Evolutionary conservation across 2,113 vertebrate genomes (phyloP).

Genomic region (Gymnocephalus cernua): DNA sequence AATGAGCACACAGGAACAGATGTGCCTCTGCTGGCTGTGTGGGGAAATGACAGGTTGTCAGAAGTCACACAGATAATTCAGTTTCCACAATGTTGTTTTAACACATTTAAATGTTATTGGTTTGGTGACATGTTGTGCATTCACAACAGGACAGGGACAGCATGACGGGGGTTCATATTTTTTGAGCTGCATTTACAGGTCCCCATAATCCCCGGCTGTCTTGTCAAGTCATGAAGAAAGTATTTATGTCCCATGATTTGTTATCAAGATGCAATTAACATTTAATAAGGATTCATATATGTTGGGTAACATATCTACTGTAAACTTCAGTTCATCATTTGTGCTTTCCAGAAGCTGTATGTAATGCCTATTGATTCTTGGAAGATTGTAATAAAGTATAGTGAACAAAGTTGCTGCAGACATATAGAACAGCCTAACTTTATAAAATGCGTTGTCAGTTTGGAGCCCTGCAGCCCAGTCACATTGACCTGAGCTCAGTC

Average conservation of each 20-base stretch:
- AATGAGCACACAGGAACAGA: background rate
- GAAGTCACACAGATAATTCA: background rate
- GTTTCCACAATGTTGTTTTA: background rate
- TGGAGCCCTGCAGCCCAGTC: slow-evolving; percentile 17
- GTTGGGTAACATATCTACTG: too few relatives aligned
- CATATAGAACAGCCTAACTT: background rate
- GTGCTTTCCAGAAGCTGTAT: too few relatives aligned
- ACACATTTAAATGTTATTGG: background rate
- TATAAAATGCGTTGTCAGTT: slow-evolving; percentile 5
- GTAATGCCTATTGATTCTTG: too few relatives aligned
- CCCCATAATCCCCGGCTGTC: too few relatives aligned
- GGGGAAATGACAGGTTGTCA: background rate
- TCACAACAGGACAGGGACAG: background rate
- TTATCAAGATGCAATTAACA: too few relatives aligned
- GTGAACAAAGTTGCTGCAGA: background rate
- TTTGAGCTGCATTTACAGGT: too few relatives aligned
- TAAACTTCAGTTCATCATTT: too few relatives aligned
- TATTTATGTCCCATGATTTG: too few relatives aligned
- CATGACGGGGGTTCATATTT: background rate
- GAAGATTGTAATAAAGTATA: background rate
- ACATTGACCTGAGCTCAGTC: slow-evolving; percentile 18
- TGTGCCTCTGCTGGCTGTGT: background rate
- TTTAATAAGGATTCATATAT: too few relatives aligned
- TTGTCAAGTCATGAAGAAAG: too few relatives aligned
- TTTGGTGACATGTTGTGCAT: background rate